Conservation (phyloP, 2,113 vertebrate genomes). For the Syngnathus floridae region DNA sequence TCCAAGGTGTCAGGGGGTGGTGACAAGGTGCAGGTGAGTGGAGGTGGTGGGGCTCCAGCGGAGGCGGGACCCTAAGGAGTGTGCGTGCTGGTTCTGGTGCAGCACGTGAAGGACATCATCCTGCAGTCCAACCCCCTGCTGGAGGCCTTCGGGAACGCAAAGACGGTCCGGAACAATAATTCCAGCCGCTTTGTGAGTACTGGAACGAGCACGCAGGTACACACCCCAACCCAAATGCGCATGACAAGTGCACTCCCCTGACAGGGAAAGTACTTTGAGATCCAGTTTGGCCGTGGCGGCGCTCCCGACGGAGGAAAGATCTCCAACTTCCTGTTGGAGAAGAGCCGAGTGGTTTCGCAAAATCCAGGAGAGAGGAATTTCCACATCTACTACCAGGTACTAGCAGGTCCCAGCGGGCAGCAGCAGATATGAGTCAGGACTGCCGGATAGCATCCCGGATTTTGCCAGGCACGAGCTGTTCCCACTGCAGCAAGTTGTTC, state of each 20-base stretch:
- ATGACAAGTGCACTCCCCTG: background rate
- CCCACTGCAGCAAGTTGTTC: too few relatives aligned
- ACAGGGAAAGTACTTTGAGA: conserved; percentile 83
- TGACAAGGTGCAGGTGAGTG: conserved; percentile 73
- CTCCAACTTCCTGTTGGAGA: conserved; percentile 80
- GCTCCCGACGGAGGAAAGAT: conserved; percentile 80
- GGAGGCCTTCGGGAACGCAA: conserved; percentile 94
- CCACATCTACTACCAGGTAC: conserved; percentile 80
- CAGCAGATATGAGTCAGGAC: background rate
- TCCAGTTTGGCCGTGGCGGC: conserved; percentile 80
- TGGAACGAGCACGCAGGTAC: too few relatives aligned
- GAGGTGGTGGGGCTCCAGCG: background rate
- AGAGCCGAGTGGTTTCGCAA: conserved; percentile 77
- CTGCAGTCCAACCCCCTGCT: conserved; percentile 93
- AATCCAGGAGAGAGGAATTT: conserved; percentile 78
- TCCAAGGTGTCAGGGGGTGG: conserved; percentile 80
- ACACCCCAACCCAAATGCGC: background rate
- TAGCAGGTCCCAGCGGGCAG: background rate
- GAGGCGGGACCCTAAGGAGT: background rate
- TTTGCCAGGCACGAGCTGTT: too few relatives aligned
- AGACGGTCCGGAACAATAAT: conserved; percentile 94
- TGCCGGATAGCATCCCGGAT: background rate
- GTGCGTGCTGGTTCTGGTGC: conserved; percentile 14
- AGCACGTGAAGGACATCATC: conserved; percentile 97
- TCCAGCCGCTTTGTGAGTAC: conserved; percentile 92